Evolutionary conservation across 2,797 vertebrate species (phyloP).

Genomic region (Acrossocheilus fasciatus): DNA sequence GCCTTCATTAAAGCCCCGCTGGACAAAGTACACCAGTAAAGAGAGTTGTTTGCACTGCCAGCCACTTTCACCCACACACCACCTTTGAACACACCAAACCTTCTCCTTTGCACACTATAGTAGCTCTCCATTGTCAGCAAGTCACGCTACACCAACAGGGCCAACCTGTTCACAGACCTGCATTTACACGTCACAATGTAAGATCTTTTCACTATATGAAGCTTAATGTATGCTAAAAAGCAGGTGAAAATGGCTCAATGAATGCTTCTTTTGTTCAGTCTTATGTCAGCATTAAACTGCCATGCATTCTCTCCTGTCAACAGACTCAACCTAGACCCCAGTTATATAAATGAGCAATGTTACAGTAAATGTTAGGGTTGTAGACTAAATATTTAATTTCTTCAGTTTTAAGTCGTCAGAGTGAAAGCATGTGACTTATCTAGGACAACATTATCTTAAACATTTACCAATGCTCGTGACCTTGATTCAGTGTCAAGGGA

Average conservation of each 20-base stretch:
- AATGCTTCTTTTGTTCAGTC: neutral
- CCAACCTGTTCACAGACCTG: conserved; percentile 34
- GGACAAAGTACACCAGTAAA: conserved; percentile 62
- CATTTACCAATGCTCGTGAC: conserved; percentile 8
- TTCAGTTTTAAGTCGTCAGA: neutral
- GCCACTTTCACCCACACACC: conserved; percentile 69
- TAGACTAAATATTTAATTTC: neutral
- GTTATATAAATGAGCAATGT: neutral
- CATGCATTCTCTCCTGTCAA: neutral
- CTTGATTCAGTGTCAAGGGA: conserved; percentile 16
- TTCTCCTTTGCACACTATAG: conserved; percentile 27
- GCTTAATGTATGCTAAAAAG: neutral
- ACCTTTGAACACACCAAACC: conserved; percentile 70
- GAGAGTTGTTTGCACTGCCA: conserved; percentile 62
- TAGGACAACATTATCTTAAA: neutral
- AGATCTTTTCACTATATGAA: neutral
- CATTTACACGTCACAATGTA: neutral
- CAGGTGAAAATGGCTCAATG: neutral
- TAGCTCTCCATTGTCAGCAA: conserved; percentile 51
- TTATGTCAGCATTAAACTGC: neutral
- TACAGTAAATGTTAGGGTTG: neutral
- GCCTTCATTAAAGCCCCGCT: conserved; percentile 63
- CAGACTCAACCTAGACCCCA: neutral
- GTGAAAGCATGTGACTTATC: neutral
- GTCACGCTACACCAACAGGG: conserved; percentile 50